phyloP scores from a whole-genome alignment of 1,140 invertebrate species.

The Diorhabda carinulata region DNA sequence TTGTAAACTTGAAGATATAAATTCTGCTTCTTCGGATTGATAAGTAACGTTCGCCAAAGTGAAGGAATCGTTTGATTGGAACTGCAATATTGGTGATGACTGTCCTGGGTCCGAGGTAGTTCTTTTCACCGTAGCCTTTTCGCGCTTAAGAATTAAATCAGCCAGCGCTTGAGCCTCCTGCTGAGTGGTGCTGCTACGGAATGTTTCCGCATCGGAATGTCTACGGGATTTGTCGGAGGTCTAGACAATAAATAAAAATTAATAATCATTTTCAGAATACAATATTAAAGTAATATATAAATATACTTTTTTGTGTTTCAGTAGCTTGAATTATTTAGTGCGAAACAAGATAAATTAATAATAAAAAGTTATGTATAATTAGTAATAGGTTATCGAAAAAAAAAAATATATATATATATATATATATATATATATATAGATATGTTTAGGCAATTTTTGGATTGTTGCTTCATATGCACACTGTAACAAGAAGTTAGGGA shows the following conservation, averaged over 20 bases:
- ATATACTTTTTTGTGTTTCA: no score
- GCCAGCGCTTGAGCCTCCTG: conserved; percentile 57
- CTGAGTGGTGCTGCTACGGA: conserved; percentile 55
- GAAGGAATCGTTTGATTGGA: conserved; percentile 57
- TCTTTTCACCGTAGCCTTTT: conserved; percentile 65
- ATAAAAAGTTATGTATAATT: no score
- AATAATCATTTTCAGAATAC: no score
- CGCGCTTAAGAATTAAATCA: conserved; percentile 55
- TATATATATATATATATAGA: no score
- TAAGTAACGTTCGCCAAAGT: conserved; percentile 59
- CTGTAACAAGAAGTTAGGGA: no score
- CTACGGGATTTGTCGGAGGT: conserved; percentile 56
- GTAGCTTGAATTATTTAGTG: no score
- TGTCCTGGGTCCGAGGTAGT: conserved; percentile 63
- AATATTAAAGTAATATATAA: not conserved
- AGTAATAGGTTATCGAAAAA: no score
- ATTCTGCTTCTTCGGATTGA: conserved; percentile 63
- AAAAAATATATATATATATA: no score
- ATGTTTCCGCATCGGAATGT: conserved; percentile 62
- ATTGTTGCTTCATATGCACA: no score
- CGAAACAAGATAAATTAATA: no score
- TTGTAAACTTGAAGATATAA: conserved; percentile 68
- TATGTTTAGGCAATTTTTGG: no score
- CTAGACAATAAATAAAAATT: not conserved
- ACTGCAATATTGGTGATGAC: conserved; percentile 54